Base-by-base conservation (phyloP, 2,113 vertebrate species). In the Lepus americanus region DNA sequence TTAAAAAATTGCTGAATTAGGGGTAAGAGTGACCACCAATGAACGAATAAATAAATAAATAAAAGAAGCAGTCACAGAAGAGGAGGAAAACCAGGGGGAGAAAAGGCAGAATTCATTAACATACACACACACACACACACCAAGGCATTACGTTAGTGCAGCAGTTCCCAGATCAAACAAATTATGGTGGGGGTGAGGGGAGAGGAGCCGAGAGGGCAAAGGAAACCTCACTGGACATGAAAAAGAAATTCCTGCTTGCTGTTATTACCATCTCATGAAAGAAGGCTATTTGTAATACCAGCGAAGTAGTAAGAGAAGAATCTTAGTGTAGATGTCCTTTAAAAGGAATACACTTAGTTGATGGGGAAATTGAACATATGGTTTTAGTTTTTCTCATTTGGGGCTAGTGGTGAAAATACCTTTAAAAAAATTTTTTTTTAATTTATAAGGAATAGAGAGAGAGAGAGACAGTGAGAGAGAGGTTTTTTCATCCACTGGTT, bases 361-460 rank as follows among this genome's bases (percentile, higher is more conserved):
- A 82, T 77, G 69, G 36, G 63, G 31, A 66, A 87, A 84, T 10
- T 53, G 3, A 66, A 14, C 23, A n/a, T 3, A 36, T 76, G 53
- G 5, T 33, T 87, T 92, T 87, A 70, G 82, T 92, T 87, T 85
- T 64, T 67, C 76, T 90, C 33, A 78, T 72, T 51, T 78, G 82
- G 25, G 53, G 31, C 63, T 87, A 67, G 55, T 31, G 59, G 39
- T 55, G 63, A 90, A 94, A 77, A 7, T 9, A 86, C 81, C 44
- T 81, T 77, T 59, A 20, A 59, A 59, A 59, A 59, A 5, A 4
- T 59, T 59, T 19, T 59, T 59, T 59, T 59, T 59, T 59, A 59
- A 59, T 59, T 59, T 16, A 59, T 59, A 19, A 59, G 55, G 55
- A 6, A 59, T 7, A 19, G 55, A 59, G 19, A 59, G 55, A 59